Evolutionary conservation across 1,140 invertebrate species (phyloP).

Genomic region (Eubasilissa regina): DNA sequence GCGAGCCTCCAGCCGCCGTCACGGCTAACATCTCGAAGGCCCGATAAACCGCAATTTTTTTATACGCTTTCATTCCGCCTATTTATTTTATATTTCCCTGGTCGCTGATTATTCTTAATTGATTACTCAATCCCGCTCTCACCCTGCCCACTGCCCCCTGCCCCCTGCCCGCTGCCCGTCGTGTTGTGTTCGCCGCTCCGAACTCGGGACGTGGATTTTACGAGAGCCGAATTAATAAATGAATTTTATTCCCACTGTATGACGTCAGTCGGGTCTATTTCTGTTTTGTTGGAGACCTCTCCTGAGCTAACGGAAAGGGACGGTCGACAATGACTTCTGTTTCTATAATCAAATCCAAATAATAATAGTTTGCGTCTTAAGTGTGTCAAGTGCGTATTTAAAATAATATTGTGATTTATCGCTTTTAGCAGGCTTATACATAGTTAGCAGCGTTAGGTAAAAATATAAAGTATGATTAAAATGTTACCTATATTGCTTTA

Average conservation of each 20-base stretch:
- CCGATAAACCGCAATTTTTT: constrained; percentile 33
- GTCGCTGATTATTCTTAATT: constrained; percentile 43
- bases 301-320: too few species aligned
- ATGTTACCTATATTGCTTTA: too few species aligned
- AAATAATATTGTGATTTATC: too few species aligned
- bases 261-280: constrained; percentile 55
- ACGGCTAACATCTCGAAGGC: background rate
- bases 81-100: constrained; percentile 34
- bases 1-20: background rate
- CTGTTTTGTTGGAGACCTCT: constrained; percentile 11
- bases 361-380: too few species aligned
- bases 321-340: too few species aligned
- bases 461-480: too few species aligned
- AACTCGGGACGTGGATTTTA: constrained; percentile 47
- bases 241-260: constrained; percentile 50
- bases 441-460: too few species aligned
- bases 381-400: too few species aligned
- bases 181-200: constrained; percentile 30
- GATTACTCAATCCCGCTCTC: constrained; percentile 35
- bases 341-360: too few species aligned
- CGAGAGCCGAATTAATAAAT: constrained; percentile 53
- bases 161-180: background rate
- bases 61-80: constrained; percentile 11
- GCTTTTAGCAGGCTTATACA: too few species aligned
- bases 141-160: background rate